Base-by-base conservation (phyloP, 2,113 vertebrate genomes). In the Apodemus speciosus region DNA sequence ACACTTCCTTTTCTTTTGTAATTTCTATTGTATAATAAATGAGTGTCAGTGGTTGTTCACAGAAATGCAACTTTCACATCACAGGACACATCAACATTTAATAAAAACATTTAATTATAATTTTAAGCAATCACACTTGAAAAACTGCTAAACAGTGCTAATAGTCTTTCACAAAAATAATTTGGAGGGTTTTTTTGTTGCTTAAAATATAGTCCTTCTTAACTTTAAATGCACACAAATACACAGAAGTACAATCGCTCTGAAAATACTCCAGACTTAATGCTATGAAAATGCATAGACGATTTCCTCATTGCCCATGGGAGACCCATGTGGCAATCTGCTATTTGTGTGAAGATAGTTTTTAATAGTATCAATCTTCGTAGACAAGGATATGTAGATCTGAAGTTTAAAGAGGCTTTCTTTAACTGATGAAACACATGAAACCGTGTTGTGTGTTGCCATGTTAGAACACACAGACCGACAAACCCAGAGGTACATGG, bases 51-150 rank as follows among this genome's bases (percentile, higher is more conserved):
- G 49, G 6, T 68, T 71, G 92, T 11, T 73, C 68, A 92, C 94
- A 60, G 13, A 43, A 91, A 10, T 94, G 62, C 8, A 92, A 20
- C 53, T 43, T 83, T 40, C 88, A 62, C n/a, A 93, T 77, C 75
- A 84, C 0, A 75, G 76, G 58, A 30, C 49, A 89, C n/a, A 72
- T 56, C 69, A 43, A 91, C 5, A 92, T 94, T 38, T 92, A 94
- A 95, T n/a, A 79, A 83, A 83, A 16, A 9, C 2, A 51, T 72
- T 89, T 77, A 64, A 87, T 84, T 84, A 2, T 89, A 4, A 88
- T 92, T 94, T 94, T 91, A 96, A 66, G 53, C 88, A 94, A 40
- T 64, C 81, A 92, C 11, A 56, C 6, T 91, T 49, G 27, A 68
- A 49, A 58, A 40, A 89, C 62, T 91, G 8, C 25, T 92, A 73